Percentiles rank a stretch among this genome's conserved stretches.
phyloP scores from a whole-genome alignment of 2,797 vertebrate genomes.

The Nothura maculosa region DNA sequence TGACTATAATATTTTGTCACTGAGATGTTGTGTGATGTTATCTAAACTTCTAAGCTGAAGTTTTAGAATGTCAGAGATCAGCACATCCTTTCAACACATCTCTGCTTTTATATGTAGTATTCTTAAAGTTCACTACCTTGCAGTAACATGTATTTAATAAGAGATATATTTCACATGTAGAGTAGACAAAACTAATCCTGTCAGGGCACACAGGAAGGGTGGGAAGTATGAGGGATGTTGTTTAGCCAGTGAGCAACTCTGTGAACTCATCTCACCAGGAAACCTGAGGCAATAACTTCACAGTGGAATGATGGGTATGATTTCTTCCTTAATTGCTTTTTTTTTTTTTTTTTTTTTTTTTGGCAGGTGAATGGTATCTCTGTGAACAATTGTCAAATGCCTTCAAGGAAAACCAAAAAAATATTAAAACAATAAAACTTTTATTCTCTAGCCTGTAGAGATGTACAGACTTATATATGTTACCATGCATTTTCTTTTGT shows the following conservation, averaged over 20 bases:
- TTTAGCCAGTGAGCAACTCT: background rate
- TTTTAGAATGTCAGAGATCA: background rate
- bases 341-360: no score
- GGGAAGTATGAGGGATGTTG: background rate
- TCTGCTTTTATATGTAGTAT: background rate
- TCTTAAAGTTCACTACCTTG: background rate
- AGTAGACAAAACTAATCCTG: background rate
- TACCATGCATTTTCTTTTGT: background rate
- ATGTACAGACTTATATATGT: no score
- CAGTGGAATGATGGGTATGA: background rate
- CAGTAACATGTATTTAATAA: background rate
- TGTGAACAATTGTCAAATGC: background rate
- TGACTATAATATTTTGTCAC: background rate
- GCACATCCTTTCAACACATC: background rate
- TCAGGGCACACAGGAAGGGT: constrained; percentile 28
- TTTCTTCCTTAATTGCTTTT: background rate
- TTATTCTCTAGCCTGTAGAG: background rate
- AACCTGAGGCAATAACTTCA: background rate
- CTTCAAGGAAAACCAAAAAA: background rate
- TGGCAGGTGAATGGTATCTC: background rate
- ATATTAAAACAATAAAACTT: background rate
- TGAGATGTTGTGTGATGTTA: background rate
- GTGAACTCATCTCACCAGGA: background rate
- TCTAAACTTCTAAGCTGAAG: background rate
- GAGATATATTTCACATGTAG: background rate